Conservation (phyloP, 2,113 vertebrate genomes). For the Salvator merianae region DNA sequence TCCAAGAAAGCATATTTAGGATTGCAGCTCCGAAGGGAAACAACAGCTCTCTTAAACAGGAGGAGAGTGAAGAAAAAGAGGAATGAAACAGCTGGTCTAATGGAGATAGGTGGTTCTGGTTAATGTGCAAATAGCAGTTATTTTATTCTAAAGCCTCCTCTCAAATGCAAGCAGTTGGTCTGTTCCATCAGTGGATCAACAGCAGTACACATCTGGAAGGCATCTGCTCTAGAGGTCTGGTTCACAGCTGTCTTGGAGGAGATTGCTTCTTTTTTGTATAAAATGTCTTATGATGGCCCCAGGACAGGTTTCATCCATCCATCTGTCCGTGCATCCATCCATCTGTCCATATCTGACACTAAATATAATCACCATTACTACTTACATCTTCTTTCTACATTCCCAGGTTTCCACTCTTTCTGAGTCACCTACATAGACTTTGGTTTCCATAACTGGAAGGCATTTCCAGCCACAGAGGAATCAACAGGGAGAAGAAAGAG, state of each 20-base stretch:
- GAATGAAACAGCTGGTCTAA: not conserved
- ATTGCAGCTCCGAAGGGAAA: constrained; percentile 19
- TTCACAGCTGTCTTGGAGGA: constrained; percentile 23
- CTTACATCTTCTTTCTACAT: constrained; percentile 36
- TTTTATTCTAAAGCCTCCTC: not conserved
- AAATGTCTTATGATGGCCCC: not conserved
- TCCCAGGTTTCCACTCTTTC: fast-evolving
- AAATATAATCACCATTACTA: fast-evolving
- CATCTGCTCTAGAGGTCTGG: constrained; percentile 5
- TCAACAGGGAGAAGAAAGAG: not conserved
- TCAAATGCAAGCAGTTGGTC: constrained; percentile 19
- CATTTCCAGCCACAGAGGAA: constrained; percentile 33
- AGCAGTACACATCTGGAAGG: constrained; percentile 44
- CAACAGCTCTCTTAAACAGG: not conserved
- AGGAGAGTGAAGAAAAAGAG: not conserved
- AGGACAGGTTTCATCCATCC: constrained; percentile 1
- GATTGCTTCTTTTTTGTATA: not conserved
- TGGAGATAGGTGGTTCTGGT: not conserved
- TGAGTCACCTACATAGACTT: not conserved
- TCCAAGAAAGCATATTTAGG: constrained; percentile 9
- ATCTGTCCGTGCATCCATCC: no score
- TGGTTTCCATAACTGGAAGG: constrained; percentile 42
- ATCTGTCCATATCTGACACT: not conserved
- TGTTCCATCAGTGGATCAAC: not conserved
- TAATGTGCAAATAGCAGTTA: not conserved